Conservation (phyloP, 2,113 vertebrate genomes). For the Fulmarus glacialis region DNA sequence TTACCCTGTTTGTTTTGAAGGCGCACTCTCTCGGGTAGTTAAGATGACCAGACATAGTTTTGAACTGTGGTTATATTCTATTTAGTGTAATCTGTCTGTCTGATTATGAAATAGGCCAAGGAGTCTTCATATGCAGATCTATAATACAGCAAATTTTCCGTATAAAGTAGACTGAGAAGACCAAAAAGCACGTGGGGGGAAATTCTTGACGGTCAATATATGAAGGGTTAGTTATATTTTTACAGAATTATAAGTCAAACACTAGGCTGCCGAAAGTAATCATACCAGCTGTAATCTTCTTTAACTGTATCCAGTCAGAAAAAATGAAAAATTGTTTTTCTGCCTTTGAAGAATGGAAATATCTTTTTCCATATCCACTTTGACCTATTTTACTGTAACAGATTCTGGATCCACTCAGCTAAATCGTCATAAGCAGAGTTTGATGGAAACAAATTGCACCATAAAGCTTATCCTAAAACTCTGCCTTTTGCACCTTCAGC, state of each 20-base stretch:
- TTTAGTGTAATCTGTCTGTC: neutral
- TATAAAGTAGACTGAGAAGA: neutral
- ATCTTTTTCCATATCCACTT: neutral
- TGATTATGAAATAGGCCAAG: neutral
- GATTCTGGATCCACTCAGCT: slow-evolving; percentile 10
- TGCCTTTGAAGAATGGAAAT: slow-evolving; percentile 49
- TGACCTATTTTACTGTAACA: slow-evolving; percentile 8
- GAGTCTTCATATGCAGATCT: neutral
- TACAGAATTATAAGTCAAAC: slow-evolving; percentile 29
- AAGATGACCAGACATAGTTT: neutral
- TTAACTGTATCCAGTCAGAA: slow-evolving; percentile 31
- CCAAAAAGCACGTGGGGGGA: neutral
- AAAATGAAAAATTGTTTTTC: slow-evolving; percentile 52
- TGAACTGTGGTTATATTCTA: neutral
- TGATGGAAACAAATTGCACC: slow-evolving; percentile 23
- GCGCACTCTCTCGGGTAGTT: fast-evolving
- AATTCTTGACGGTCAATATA: neutral
- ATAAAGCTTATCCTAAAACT: slow-evolving; percentile 13
- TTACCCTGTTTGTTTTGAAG: neutral
- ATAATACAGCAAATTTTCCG: neutral
- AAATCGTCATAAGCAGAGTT: neutral
- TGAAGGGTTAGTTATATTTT: neutral
- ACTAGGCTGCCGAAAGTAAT: slow-evolving; percentile 1
- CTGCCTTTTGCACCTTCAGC: slow-evolving; percentile 21
- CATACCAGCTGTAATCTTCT: slow-evolving; percentile 28